A percentile compares a stretch with the other conserved stretches of the same genome.
phyloP scores from a whole-genome alignment of 2,797 vertebrate species.

The Lindbergichthys nudifrons region DNA sequence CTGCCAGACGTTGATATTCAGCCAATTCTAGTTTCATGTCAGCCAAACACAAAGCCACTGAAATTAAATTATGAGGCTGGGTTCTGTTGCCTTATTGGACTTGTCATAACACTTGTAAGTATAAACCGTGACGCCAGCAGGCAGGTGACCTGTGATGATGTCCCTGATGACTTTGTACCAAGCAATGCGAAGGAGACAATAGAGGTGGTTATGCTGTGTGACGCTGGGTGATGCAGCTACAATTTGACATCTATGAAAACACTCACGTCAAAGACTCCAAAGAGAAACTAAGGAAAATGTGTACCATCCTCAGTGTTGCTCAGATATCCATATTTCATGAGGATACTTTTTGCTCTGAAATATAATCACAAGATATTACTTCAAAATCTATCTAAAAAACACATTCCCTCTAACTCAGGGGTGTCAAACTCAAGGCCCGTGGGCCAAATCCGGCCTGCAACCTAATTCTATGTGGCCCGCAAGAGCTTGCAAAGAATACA shows the following conservation, averaged over 20 bases:
- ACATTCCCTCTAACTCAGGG: too few relatives aligned
- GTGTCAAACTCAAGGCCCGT: too few relatives aligned
- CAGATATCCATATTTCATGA: not conserved
- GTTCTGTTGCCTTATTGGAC: slow-evolving; percentile 12
- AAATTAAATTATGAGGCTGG: slow-evolving; percentile 17
- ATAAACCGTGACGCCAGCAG: slow-evolving; percentile 26
- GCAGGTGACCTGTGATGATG: slow-evolving; percentile 42
- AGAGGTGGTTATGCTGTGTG: slow-evolving; percentile 20
- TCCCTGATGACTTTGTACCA: slow-evolving; percentile 46
- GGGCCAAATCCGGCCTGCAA: too few relatives aligned
- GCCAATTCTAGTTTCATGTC: slow-evolving; percentile 15
- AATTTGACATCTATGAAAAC: slow-evolving; percentile 4
- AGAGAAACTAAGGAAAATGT: not conserved
- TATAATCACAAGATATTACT: not conserved
- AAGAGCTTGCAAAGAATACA: too few relatives aligned
- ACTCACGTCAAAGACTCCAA: not conserved
- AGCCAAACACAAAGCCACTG: slow-evolving; percentile 18
- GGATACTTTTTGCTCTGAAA: not conserved
- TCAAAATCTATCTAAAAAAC: too few relatives aligned
- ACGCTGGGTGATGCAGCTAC: slow-evolving; percentile 17
- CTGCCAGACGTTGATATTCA: slow-evolving; percentile 23
- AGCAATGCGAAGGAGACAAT: slow-evolving; percentile 35
- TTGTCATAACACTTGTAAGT: slow-evolving; percentile 24
- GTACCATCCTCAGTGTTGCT: not conserved
- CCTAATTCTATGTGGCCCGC: too few relatives aligned